Evolutionary conservation across 1,140 invertebrate genomes (phyloP), one percentile per base, ranked within the genome.

Genomic region (Macrobrachium nipponense): DNA sequence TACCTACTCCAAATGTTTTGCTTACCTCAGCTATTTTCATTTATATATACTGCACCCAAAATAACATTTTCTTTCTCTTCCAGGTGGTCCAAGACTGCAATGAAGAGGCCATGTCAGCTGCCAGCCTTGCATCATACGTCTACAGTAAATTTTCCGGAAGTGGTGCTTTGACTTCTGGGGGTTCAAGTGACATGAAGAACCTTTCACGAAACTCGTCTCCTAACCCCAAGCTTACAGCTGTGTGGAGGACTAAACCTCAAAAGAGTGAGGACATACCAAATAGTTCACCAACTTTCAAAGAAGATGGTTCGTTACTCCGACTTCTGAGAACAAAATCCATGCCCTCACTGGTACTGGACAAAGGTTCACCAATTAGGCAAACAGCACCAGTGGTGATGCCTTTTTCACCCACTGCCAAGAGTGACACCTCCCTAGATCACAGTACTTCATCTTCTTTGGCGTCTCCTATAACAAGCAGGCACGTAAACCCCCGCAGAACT

Each of bases 231-330:
- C 83, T 86, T 0, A 86, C 83, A 17, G 61, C 83, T 15, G 83
- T 86, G 36, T 86, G 83, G 83, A 62, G 83, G 17, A 44, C 77
- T 14, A 86, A 86, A 27, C 83, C 68, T 23, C 73, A 80, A 27
- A 68, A 86, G 6, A 43, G 60, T n/a, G 51, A 62, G 0, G 60
- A 60, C 18, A 51, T 51, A 51, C 36, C 43, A 0, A 72, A 6
- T 20, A 10, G 18, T 10, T 44, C 70, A 12, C 68, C 44, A 0
- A 44, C 76, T 27, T 86, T 86, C 59, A 86, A 80, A 36, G 68
- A 60, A 15, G 83, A 86, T 17, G 83, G 83, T 5, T 80, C 83
- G 0, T 68, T 86, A 17, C n/a, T 86, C 7, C 15, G 36, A 18
- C 62, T 86, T 18, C 36, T 86, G 1, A 68, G 83, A 0, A 36